phyloP scores from a whole-genome alignment of 2,888 invertebrate genomes.

The Alloscopus bannaensis region DNA sequence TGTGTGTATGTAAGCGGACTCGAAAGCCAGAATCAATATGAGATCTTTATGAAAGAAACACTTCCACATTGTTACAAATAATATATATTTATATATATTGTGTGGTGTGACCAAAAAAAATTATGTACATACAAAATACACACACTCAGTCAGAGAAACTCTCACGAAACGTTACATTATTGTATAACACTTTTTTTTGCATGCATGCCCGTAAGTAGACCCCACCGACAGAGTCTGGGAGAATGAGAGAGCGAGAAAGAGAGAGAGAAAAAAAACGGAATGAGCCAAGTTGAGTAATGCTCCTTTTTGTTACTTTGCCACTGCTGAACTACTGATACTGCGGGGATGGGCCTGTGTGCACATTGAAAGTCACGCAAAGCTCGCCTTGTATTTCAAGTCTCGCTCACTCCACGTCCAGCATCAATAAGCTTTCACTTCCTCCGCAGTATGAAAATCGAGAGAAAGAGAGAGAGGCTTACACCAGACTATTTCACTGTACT shows the following conservation, averaged over 20 bases:
- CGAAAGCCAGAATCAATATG: conserved; percentile 61
- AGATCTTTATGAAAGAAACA: conserved; percentile 39
- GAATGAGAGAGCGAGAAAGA: conserved; percentile 10
- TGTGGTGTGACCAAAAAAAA: no score
- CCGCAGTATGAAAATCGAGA: conserved; percentile 63
- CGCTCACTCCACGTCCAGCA: conserved; percentile 47
- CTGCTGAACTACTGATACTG: conserved; percentile 60
- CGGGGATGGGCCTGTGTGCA: conserved; percentile 66
- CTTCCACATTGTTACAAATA: conserved; percentile 14
- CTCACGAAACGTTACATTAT: not conserved
- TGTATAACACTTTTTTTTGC: conserved; percentile 12
- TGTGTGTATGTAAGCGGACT: conserved; percentile 59
- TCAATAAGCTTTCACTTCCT: conserved; percentile 61
- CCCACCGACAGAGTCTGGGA: conserved; percentile 32
- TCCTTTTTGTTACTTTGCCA: conserved; percentile 43
- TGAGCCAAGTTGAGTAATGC: conserved; percentile 58
- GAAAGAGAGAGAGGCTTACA: conserved; percentile 59
- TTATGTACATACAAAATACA: conserved; percentile 13
- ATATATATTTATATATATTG: not conserved
- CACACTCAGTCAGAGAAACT: conserved; percentile 17
- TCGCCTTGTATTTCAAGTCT: conserved; percentile 51
- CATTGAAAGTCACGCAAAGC: conserved; percentile 65
- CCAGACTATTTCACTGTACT: conserved; percentile 41
- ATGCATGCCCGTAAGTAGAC: conserved; percentile 52
- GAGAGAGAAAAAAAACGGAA: conserved; percentile 39